Conservation (phyloP, 2,113 vertebrate species). For the Rutilus rutilus region DNA sequence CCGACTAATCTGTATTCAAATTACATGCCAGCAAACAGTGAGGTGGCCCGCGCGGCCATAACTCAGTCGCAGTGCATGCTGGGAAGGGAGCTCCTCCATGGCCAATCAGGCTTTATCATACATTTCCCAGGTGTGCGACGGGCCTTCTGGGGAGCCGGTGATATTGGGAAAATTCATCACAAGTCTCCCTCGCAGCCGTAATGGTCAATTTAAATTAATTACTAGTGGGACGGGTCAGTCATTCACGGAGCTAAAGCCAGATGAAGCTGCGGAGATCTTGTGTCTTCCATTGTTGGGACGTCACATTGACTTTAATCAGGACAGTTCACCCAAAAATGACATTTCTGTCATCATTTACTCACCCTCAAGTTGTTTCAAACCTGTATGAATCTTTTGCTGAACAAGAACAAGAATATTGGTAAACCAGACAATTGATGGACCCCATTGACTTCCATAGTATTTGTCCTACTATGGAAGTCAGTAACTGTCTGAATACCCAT, state of each 20-base stretch:
- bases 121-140: slow-evolving; percentile 87
- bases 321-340: too few relatives aligned
- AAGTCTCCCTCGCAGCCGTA: slow-evolving; percentile 80
- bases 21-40: slow-evolving; percentile 83
- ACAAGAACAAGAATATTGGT: too few relatives aligned
- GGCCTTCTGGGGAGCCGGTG: slow-evolving; percentile 79
- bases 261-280: too few relatives aligned
- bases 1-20: slow-evolving; percentile 96
- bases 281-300: too few relatives aligned
- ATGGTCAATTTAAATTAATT: slow-evolving; percentile 94
- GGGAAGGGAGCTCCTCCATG: slow-evolving; percentile 58
- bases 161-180: slow-evolving; percentile 95
- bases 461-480: too few relatives aligned
- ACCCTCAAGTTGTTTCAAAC: too few relatives aligned
- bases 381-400: too few relatives aligned
- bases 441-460: too few relatives aligned
- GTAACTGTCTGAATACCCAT: too few relatives aligned
- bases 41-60: slow-evolving; percentile 81
- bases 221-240: slow-evolving; percentile 76
- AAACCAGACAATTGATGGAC: too few relatives aligned
- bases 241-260: neutral
- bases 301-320: too few relatives aligned
- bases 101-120: slow-evolving; percentile 85
- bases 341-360: too few relatives aligned
- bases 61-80: slow-evolving; percentile 73